These are phyloP conservation scores for Steinernema feltiae DNA, from an alignment of 1,140 invertebrate genomes.

Conservation along the genomic window DNA sequence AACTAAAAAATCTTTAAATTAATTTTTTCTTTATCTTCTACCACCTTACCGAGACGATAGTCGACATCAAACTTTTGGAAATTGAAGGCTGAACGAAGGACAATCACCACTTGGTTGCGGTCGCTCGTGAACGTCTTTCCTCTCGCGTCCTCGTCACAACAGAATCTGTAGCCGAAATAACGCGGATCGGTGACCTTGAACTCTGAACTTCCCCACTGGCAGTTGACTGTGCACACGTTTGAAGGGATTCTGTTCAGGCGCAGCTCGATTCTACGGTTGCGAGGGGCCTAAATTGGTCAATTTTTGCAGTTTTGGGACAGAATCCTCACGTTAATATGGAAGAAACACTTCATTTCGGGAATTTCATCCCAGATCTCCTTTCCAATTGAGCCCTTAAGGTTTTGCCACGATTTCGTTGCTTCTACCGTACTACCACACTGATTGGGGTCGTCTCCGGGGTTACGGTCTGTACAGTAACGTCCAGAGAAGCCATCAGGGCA, in stretches of 20 bases:
- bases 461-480: constrained; percentile 24
- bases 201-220: neutral
- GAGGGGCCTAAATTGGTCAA: neutral
- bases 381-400: neutral
- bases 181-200: neutral
- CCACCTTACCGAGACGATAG: neutral
- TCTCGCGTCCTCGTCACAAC: neutral
- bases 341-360: neutral
- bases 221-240: neutral
- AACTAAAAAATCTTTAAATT: too few species aligned
- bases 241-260: neutral
- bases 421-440: neutral
- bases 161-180: neutral
- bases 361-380: neutral
- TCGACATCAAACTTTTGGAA: neutral
- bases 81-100: neutral
- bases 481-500: constrained; percentile 41
- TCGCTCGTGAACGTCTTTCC: constrained; percentile 1
- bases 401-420: neutral
- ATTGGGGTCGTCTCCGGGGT: neutral
- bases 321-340: neutral
- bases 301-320: neutral
- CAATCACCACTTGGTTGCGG: neutral
- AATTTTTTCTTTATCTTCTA: too few species aligned
- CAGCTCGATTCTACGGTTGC: neutral